Base-by-base conservation (phyloP, 2,888 invertebrate genomes). In the Nomada ferruginata region DNA sequence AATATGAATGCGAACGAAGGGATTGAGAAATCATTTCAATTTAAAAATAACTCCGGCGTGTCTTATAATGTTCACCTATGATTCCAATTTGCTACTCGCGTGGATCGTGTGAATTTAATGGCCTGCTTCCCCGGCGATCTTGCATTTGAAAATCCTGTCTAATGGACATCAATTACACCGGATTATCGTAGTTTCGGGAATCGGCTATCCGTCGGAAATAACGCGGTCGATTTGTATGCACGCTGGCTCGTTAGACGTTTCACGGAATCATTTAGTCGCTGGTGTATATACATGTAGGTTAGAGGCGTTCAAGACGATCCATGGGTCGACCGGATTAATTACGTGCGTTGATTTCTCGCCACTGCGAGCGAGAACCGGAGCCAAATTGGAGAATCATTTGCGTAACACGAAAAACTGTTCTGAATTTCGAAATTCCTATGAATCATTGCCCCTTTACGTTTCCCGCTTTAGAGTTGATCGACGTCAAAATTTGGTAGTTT, bases 201-300 rank as follows among this genome's bases (percentile, higher is more conserved):
- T 79, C 61, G 63, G 11, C 55, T 23, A 47, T 13, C 68, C 55
- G 69, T 69, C 57, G 44, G 57, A 79, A 79, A 79, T 68, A 65
- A 72, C 72, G 65, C 20, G 57, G 72, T 15, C 60, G 66, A 72
- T 80, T 80, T 68, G 66, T 63, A 79, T 63, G 66, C 60, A 63
- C 55, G 72, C 57, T 26, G 61, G 61, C 70, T 79, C 66, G 80
- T 72, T 80, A 80, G 66, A 73, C 81, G 79, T 75, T 87, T 86
- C 86, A 79, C 75, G 85, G 86, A 87, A 87, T 87, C 82, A 77
- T 74, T 82, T 77, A 65, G 59, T n/a, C 44, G 72, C 23, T n/a
- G 72, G 57, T 65, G 70, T 47, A 69, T 53, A 20, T 53, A 20
- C 66, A 85, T 84, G 76, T 87, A 76, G 82, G 85, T 86, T 79